Conservation (phyloP, 2,888 invertebrate species). For the Sthenelais limicola region DNA sequence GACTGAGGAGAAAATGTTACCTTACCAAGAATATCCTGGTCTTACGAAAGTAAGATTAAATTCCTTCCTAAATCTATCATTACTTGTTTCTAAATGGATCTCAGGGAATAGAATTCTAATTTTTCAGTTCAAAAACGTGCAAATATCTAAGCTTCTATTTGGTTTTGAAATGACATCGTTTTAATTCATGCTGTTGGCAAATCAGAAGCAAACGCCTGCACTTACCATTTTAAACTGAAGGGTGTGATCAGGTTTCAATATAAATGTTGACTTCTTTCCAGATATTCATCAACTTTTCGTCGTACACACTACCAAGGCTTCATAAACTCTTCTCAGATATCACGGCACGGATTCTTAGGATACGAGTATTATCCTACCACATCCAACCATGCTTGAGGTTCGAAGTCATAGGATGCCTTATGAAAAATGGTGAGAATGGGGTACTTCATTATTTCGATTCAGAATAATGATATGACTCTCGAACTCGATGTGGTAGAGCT, state of each 20-base stretch:
- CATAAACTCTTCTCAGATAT: not conserved
- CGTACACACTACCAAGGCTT: not conserved
- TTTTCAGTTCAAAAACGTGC: no score
- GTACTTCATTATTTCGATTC: no score
- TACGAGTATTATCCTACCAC: not conserved
- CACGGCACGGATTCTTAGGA: not conserved
- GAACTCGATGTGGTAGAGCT: no score
- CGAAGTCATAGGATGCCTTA: conserved; percentile 18
- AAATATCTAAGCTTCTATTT: no score
- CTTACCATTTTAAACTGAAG: no score
- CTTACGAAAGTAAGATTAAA: not conserved
- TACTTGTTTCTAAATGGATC: not conserved
- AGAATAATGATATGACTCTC: no score
- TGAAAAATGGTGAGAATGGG: no score
- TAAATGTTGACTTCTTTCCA: not conserved
- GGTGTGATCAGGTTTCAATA: no score
- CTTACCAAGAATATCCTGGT: conserved; percentile 18
- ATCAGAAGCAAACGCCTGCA: no score
- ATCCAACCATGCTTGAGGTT: conserved; percentile 13
- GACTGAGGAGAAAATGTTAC: conserved; percentile 1
- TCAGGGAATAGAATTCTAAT: no score
- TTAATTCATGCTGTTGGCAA: no score
- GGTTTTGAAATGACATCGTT: no score
- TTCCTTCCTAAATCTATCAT: not conserved
- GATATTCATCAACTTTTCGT: conserved; percentile 3